Evolutionary conservation across 2,797 vertebrate species (phyloP).

Genomic region (Macroramphosus scolopax): DNA sequence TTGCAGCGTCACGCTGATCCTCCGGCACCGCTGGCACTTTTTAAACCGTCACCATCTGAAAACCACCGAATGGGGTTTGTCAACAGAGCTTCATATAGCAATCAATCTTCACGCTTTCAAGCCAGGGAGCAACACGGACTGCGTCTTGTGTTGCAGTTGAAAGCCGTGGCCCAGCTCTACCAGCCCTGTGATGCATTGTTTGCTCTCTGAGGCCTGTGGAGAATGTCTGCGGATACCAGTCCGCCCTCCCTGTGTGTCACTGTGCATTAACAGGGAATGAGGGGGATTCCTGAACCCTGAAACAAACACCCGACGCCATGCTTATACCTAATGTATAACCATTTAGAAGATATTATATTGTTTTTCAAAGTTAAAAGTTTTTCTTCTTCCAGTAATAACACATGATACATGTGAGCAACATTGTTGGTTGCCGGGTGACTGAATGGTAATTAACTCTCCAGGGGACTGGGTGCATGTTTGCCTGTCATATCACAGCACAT

Average conservation of each 20-base stretch:
- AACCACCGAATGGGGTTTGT: slow-evolving; percentile 63
- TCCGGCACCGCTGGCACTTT: slow-evolving; percentile 31
- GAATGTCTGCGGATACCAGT: slow-evolving; percentile 61
- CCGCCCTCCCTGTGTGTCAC: slow-evolving; percentile 62
- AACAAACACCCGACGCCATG: slow-evolving; percentile 51
- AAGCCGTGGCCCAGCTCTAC: slow-evolving; percentile 54
- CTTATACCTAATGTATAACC: slow-evolving; percentile 52
- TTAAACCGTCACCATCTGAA: slow-evolving; percentile 40
- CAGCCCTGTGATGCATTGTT: slow-evolving; percentile 63
- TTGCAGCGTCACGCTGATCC: slow-evolving; percentile 26
- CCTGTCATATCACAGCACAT: no score
- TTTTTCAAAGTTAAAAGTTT: slow-evolving; percentile 32
- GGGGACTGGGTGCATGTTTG: no score
- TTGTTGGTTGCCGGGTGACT: no score
- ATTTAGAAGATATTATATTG: slow-evolving; percentile 46
- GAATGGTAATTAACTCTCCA: no score
- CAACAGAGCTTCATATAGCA: slow-evolving; percentile 68
- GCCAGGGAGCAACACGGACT: slow-evolving; percentile 46
- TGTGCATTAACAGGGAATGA: slow-evolving; percentile 60
- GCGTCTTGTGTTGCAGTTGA: slow-evolving; percentile 66
- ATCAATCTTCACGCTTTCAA: slow-evolving; percentile 61
- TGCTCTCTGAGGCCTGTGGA: slow-evolving; percentile 52
- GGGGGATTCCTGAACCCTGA: slow-evolving; percentile 66
- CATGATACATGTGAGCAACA: no score
- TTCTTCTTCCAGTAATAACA: no score